Evolutionary conservation across 2,888 invertebrate species (phyloP).

Genomic region (Encarsia formosa): DNA sequence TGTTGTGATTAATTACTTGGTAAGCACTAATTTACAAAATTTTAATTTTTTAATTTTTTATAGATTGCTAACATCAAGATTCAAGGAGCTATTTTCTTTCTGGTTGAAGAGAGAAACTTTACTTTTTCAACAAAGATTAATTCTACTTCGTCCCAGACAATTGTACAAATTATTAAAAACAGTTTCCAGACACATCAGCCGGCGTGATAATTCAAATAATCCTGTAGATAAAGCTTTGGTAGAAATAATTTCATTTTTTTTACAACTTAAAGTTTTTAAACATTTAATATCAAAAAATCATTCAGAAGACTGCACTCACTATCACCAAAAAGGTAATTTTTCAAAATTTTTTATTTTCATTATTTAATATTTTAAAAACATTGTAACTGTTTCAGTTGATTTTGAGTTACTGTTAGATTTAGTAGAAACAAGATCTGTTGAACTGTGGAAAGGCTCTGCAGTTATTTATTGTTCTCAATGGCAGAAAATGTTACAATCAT

Average conservation of each 20-base stretch:
- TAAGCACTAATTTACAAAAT: no score
- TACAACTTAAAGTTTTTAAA: constrained; percentile 33
- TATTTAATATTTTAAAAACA: not conserved
- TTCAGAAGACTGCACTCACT: constrained; percentile 32
- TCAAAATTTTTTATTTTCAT: constrained; percentile 9
- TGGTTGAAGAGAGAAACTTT: constrained; percentile 41
- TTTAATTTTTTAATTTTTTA: not conserved
- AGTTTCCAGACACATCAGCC: constrained; percentile 33
- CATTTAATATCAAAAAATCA: constrained; percentile 37
- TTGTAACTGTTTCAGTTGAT: constrained; percentile 50
- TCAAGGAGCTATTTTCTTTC: constrained; percentile 35
- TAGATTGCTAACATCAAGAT: constrained; percentile 43
- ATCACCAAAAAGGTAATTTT: constrained; percentile 36
- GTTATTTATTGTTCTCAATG: constrained; percentile 57
- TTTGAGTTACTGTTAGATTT: constrained; percentile 58
- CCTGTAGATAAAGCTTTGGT: constrained; percentile 32
- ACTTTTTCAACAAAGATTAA: constrained; percentile 40
- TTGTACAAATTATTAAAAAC: constrained; percentile 40
- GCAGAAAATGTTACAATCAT: constrained; percentile 53
- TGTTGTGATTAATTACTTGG: not conserved
- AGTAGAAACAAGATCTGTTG: constrained; percentile 55
- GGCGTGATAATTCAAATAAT: constrained; percentile 23
- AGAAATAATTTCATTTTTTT: constrained; percentile 33
- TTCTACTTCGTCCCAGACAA: constrained; percentile 35
- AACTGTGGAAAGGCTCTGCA: constrained; percentile 55